Evolutionary conservation across 2,113 vertebrate genomes (phyloP).

Genomic region (Chionis minor): DNA sequence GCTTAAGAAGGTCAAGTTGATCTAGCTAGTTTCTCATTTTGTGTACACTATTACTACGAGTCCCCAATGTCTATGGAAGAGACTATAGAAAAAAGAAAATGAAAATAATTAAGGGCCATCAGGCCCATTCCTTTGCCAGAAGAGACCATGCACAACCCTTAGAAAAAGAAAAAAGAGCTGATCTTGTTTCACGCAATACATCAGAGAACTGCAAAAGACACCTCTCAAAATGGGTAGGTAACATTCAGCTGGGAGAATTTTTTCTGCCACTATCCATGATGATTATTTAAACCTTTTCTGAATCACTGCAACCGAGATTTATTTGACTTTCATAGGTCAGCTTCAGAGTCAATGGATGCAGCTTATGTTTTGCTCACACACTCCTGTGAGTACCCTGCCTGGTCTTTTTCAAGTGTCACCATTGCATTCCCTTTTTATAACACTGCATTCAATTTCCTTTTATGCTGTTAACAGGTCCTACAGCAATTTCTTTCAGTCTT

Average conservation of each 20-base stretch:
- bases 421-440: conserved; percentile 33
- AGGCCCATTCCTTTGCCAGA: not conserved
- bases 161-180: not conserved
- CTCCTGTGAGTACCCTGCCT: not conserved
- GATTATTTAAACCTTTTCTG: conserved; percentile 45
- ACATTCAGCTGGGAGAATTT: not conserved
- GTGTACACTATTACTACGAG: not conserved
- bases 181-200: not conserved
- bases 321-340: conserved; percentile 48
- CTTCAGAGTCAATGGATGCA: conserved; percentile 49
- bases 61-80: not conserved
- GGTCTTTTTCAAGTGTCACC: conserved; percentile 53
- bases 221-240: conserved; percentile 12
- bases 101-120: not conserved
- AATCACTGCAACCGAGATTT: not conserved
- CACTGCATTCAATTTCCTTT: conserved; percentile 44
- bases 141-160: not conserved
- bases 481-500: conserved; percentile 46
- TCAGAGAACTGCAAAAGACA: conserved; percentile 41
- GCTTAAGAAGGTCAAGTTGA: not conserved
- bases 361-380: conserved; percentile 37
- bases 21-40: not conserved
- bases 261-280: not conserved
- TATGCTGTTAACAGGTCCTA: conserved; percentile 11
- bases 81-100: not conserved